Percentiles rank a stretch among this genome's conserved stretches.
These are phyloP conservation scores for Gymnothorax reevesii DNA, from an alignment of 2,797 vertebrate species.

Conservation along the genomic window DNA sequence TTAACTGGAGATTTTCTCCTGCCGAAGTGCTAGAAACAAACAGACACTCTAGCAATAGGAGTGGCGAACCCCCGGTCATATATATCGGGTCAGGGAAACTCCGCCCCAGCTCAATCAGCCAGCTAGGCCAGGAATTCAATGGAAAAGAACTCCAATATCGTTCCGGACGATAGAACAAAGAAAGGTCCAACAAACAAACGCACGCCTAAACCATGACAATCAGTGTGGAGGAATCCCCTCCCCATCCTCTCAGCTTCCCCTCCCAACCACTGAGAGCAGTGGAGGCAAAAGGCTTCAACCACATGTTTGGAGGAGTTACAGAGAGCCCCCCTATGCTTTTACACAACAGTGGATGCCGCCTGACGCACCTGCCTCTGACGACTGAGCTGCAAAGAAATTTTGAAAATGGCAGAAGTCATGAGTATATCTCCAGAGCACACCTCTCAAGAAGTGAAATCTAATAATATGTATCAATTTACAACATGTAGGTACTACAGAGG, in stretches of 20 bases:
- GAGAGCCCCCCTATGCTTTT: constrained; percentile 3
- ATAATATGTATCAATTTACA: not conserved
- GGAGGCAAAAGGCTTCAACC: not conserved
- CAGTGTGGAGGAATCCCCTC: not conserved
- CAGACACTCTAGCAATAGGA: too few species aligned
- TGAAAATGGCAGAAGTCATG: not conserved
- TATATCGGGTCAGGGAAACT: too few species aligned
- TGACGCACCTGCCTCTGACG: not conserved
- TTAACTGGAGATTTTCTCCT: too few species aligned
- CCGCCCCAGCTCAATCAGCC: too few species aligned
- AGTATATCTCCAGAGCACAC: not conserved
- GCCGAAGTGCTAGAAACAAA: too few species aligned
- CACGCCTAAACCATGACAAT: too few species aligned
- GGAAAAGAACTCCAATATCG: too few species aligned
- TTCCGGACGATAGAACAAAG: too few species aligned
- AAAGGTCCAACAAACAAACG: too few species aligned
- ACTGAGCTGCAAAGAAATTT: not conserved
- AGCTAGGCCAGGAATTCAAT: too few species aligned
- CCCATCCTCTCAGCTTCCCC: constrained; percentile 16
- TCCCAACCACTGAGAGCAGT: not conserved
- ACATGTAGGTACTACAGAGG: not conserved
- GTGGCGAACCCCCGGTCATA: too few species aligned
- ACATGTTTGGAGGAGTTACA: not conserved
- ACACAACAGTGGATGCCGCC: constrained; percentile 14
- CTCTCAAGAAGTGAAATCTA: not conserved